Evolutionary conservation across 2,113 vertebrate species (phyloP).

Genomic region (Nanorana parkeri): DNA sequence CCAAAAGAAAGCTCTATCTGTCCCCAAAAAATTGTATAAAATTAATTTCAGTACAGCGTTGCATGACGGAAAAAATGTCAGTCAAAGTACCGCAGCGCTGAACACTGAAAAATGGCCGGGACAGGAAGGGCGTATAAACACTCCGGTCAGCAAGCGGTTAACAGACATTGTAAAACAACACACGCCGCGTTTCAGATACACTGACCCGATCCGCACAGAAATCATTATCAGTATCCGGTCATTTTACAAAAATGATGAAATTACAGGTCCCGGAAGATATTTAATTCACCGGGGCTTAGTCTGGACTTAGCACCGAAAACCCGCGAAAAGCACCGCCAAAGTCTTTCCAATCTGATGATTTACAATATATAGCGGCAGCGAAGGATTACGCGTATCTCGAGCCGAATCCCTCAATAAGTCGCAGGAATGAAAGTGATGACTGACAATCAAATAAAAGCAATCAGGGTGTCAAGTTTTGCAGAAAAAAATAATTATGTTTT

Average conservation of each 20-base stretch:
- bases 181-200: too few relatives aligned
- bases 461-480: constrained; percentile 24
- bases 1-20: too few relatives aligned
- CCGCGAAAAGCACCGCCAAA: background rate
- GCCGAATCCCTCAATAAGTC: constrained; percentile 14
- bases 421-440: constrained; percentile 20
- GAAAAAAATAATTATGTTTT: constrained; percentile 45
- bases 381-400: background rate
- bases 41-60: too few relatives aligned
- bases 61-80: too few relatives aligned
- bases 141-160: too few relatives aligned
- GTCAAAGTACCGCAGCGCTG: too few relatives aligned
- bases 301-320: background rate
- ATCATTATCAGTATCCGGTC: background rate
- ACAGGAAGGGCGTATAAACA: too few relatives aligned
- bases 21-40: too few relatives aligned
- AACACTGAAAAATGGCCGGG: too few relatives aligned
- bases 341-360: background rate
- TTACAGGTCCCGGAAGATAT: background rate
- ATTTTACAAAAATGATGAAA: background rate
- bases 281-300: background rate
- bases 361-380: constrained; percentile 5
- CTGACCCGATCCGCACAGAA: background rate
- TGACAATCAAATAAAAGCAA: constrained; percentile 38
- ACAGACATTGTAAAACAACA: too few relatives aligned